Percentiles rank a stretch among this genome's conserved stretches.
These are phyloP conservation scores for Craniophora ligustri DNA, from an alignment of 2,888 invertebrate species.

Conservation along the genomic window DNA sequence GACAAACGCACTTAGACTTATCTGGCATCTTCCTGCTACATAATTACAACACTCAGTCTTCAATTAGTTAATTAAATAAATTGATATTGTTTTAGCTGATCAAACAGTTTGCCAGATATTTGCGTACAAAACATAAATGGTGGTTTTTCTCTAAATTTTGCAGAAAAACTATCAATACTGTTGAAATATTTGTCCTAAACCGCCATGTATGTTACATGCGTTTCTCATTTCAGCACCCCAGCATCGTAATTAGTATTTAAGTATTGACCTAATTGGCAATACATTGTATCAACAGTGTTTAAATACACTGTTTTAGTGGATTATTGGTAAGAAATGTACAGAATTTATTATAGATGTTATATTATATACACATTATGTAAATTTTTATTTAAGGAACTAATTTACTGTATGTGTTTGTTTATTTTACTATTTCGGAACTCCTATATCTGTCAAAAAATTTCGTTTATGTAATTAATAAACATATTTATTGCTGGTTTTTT, in stretches of 20 bases:
- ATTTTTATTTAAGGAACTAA: slow-evolving; percentile 37
- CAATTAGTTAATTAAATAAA: too few species aligned
- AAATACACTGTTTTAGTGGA: slow-evolving; percentile 68
- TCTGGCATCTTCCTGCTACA: not conserved
- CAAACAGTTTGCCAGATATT: slow-evolving; percentile 75
- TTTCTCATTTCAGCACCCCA: slow-evolving; percentile 76
- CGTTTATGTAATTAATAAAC: too few species aligned
- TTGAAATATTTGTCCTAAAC: slow-evolving; percentile 46
- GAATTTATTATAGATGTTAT: slow-evolving; percentile 72
- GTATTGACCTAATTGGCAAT: slow-evolving; percentile 71
- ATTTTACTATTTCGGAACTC: slow-evolving; percentile 21
- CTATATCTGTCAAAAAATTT: not conserved
- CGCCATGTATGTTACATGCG: slow-evolving; percentile 70
- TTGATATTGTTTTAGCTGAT: slow-evolving; percentile 3
- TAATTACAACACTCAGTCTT: not conserved
- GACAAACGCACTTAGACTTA: too few species aligned
- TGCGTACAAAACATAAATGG: slow-evolving; percentile 68
- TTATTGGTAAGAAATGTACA: slow-evolving; percentile 77
- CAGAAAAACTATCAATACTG: slow-evolving; percentile 32
- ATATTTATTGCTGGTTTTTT: too few species aligned
- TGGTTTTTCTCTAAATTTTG: slow-evolving; percentile 60
- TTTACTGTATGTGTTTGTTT: slow-evolving; percentile 34
- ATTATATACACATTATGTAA: slow-evolving; percentile 38
- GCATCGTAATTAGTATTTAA: slow-evolving; percentile 61
- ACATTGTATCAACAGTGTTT: slow-evolving; percentile 64